Evolutionary conservation across 2,113 vertebrate species (phyloP).

Genomic region (Neogobius melanostomus): DNA sequence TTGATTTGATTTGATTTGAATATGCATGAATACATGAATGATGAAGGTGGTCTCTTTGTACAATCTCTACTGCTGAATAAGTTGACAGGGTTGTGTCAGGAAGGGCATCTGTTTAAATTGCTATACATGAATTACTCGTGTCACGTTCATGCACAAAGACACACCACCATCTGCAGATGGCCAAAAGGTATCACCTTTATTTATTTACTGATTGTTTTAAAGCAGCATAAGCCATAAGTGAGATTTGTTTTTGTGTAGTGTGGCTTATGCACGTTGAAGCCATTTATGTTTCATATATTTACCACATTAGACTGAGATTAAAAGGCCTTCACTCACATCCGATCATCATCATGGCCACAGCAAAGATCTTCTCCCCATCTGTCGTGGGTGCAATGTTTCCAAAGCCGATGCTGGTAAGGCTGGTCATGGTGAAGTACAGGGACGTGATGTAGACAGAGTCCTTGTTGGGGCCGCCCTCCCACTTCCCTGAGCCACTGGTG

Average conservation of each 20-base stretch:
- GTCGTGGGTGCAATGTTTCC: conserved; percentile 97
- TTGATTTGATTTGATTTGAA: too few species aligned
- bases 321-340: conserved; percentile 88
- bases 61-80: neutral
- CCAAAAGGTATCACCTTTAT: neutral
- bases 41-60: neutral
- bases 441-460: conserved; percentile 98
- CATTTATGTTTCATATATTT: conserved; percentile 31
- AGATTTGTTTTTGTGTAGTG: conserved; percentile 12
- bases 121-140: neutral
- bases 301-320: conserved; percentile 17
- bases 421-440: conserved; percentile 97
- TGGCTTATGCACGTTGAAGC: conserved; percentile 33
- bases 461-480: conserved; percentile 97
- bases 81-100: neutral
- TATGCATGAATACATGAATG: too few species aligned
- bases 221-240: neutral
- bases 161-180: neutral
- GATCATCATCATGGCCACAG: conserved; percentile 99
- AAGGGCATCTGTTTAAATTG: neutral
- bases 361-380: conserved; percentile 98
- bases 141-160: neutral
- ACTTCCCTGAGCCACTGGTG: conserved; percentile 84
- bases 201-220: neutral
- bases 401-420: conserved; percentile 97